Conservation (phyloP, 2,797 vertebrate species). For the Epinephelus awoara region DNA sequence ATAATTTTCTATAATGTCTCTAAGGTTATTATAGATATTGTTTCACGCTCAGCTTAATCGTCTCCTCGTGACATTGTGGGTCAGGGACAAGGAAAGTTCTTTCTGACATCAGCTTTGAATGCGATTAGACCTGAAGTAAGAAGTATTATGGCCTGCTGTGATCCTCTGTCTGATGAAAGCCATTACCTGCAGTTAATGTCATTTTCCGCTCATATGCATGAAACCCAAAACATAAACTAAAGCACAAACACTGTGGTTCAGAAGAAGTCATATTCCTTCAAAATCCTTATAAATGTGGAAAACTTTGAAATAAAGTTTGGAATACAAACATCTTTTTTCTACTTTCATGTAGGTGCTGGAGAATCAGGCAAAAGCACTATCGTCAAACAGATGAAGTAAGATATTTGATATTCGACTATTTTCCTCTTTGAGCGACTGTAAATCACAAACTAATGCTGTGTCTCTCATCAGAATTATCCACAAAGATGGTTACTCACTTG, state of each 20-base stretch:
- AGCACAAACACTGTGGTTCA: not conserved
- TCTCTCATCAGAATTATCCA: slow-evolving; percentile 93
- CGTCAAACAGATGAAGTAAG: slow-evolving; percentile 99
- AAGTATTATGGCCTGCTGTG: slow-evolving; percentile 65
- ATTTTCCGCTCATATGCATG: not conserved
- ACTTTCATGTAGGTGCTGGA: slow-evolving; percentile 90
- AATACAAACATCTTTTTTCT: slow-evolving; percentile 5
- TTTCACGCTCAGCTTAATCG: slow-evolving; percentile 16
- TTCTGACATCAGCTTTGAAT: slow-evolving; percentile 62
- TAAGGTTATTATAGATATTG: slow-evolving; percentile 1
- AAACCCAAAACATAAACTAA: slow-evolving; percentile 1
- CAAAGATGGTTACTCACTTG: slow-evolving; percentile 96
- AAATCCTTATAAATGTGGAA: not conserved
- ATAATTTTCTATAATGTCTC: not conserved
- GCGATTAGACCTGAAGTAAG: slow-evolving; percentile 78
- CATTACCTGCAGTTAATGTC: slow-evolving; percentile 24
- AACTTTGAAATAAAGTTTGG: not conserved
- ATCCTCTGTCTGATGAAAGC: slow-evolving; percentile 43
- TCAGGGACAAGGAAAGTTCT: slow-evolving; percentile 68
- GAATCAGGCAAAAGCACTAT: slow-evolving; percentile 99
- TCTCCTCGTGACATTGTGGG: slow-evolving; percentile 61
- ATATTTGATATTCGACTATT: slow-evolving; percentile 13
- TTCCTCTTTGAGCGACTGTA: not conserved
- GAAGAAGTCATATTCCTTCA: not conserved
- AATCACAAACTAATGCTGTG: not conserved